A percentile compares a stretch with the other conserved stretches of the same genome.
phyloP scores from a whole-genome alignment of 2,888 invertebrate genomes.

The Machimus atricapillus region DNA sequence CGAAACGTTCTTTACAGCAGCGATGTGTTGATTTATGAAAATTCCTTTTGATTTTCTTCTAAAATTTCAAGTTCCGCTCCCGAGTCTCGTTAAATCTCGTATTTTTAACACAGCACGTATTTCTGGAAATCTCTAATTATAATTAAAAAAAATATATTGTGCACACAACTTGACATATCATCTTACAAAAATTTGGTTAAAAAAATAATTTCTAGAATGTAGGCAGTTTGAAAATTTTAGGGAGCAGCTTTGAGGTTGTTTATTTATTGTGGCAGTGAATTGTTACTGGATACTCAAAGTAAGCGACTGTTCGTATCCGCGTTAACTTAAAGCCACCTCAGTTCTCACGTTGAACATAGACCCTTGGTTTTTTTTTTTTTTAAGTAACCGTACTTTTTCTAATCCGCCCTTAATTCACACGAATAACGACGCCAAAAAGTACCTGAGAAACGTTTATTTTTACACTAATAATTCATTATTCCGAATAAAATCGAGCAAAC shows the following conservation, averaged over 20 bases:
- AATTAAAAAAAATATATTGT: not conserved
- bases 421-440: not conserved
- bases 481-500: not conserved
- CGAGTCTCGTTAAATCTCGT: not conserved
- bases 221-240: not conserved
- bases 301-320: not conserved
- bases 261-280: not conserved
- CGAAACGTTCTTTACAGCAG: not conserved
- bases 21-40: not conserved
- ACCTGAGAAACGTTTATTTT: not conserved
- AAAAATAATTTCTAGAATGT: not conserved
- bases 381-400: not conserved
- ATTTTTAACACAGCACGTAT: not conserved
- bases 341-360: not conserved
- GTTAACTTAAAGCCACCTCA: not conserved
- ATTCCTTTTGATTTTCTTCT: not conserved
- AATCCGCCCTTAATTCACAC: not conserved
- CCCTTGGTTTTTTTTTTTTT: no score
- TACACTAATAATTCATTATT: constrained; percentile 26
- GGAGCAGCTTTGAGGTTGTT: not conserved
- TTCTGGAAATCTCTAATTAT: not conserved
- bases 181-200: not conserved
- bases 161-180: not conserved
- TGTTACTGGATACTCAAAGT: not conserved
- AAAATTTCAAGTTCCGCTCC: not conserved